A percentile compares a stretch with the other conserved stretches of the same genome.
These are phyloP conservation scores for Delphinapterus leucas DNA, from an alignment of 2,113 vertebrate species.

Conservation along the genomic window DNA sequence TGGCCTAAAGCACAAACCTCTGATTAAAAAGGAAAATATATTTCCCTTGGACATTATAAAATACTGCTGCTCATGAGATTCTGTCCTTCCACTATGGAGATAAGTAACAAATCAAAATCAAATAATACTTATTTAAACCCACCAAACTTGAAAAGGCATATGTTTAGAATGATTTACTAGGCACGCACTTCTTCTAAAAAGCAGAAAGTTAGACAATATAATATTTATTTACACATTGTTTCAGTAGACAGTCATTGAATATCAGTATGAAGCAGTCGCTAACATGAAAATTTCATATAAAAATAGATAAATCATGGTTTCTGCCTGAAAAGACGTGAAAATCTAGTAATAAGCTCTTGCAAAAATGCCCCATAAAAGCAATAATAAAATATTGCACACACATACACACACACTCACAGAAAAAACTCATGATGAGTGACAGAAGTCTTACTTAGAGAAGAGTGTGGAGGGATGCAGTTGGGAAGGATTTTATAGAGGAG, in stretches of 20 bases:
- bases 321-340: not conserved
- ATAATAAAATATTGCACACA: not conserved
- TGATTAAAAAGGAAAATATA: not conserved
- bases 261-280: not conserved
- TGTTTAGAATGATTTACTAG: not conserved
- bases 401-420: not conserved
- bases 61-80: not conserved
- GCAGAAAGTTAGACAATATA: not conserved
- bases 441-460: not conserved
- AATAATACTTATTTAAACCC: not conserved
- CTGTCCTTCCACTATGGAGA: not conserved
- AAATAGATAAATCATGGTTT: not conserved
- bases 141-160: not conserved
- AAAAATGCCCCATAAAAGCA: not conserved
- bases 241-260: not conserved
- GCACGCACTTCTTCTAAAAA: not conserved
- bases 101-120: not conserved
- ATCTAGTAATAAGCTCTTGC: not conserved
- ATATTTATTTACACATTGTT: not conserved
- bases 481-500: not conserved
- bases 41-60: not conserved
- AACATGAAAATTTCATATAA: not conserved
- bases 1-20: not conserved
- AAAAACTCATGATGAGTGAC: not conserved
- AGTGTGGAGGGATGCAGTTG: not conserved